A percentile compares a stretch with the other conserved stretches of the same genome.
phyloP scores from a whole-genome alignment of 1,140 invertebrate species.

The Drosophila yakuba region DNA sequence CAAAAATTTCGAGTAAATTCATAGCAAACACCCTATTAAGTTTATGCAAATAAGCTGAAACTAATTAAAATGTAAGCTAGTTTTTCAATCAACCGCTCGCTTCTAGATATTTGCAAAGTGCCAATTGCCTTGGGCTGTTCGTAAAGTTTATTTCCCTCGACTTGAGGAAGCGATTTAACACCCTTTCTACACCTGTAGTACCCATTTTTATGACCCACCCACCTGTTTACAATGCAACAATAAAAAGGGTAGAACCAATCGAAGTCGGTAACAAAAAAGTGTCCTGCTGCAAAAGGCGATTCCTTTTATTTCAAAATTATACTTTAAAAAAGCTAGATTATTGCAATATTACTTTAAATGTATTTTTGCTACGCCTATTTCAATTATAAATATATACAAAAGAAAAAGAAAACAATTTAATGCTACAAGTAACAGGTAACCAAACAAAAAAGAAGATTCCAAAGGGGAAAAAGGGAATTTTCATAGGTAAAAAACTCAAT shows the following conservation, averaged over 20 bases:
- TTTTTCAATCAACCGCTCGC: background rate
- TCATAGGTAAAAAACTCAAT: conserved; percentile 34
- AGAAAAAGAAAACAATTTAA: background rate
- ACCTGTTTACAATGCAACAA: conserved; percentile 59
- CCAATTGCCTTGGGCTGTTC: background rate
- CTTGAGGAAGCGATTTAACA: background rate
- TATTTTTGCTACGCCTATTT: background rate
- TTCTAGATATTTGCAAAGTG: background rate
- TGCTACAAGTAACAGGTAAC: background rate
- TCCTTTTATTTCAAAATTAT: background rate
- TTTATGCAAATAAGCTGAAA: background rate
- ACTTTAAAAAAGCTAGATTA: no score
- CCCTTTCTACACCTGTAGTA: conserved; percentile 24
- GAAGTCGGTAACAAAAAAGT: conserved; percentile 19
- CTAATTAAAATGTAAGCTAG: conserved; percentile 9
- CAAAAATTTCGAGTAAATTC: background rate
- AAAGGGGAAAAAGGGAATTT: background rate
- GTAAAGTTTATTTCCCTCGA: conserved; percentile 26
- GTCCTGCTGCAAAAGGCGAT: background rate
- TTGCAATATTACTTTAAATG: no score
- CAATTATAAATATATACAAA: background rate
- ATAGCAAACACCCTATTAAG: no score
- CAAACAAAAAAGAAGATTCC: conserved; percentile 5
- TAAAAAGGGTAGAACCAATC: conserved; percentile 66
- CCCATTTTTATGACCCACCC: conserved; percentile 50